Evolutionary conservation across 2,888 invertebrate genomes (phyloP), one percentile per base, ranked within the genome.

Genomic region (Barypeithes pellucidus): DNA sequence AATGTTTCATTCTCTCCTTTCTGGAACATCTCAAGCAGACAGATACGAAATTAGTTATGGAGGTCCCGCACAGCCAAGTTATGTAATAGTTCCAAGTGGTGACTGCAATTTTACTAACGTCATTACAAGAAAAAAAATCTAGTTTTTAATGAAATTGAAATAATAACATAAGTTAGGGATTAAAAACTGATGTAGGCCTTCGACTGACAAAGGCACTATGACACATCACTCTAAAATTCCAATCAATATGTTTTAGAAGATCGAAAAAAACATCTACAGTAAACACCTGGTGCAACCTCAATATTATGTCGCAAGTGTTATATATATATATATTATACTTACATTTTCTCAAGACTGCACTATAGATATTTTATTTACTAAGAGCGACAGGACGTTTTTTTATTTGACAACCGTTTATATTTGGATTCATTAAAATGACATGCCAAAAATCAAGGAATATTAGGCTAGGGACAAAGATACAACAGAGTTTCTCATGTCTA

Each of bases 21-120:
- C 87, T 87, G 87, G 85, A 87, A 87, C 87, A 87, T 86, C 87
- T 86, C 86, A 87, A 87, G 87, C 87, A 87, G 86, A 87, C 84
- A 85, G 82, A 85, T 84, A 85, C 72, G 73, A 73, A 76, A 87
- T 87, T 87, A 87, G 86, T 76, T 85, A 83, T 81, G 79, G 83
- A 50, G 45, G 73, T 57, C 71, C 75, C 66, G 73, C 71, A 66
- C 43, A 68, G 70, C 81, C 80, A 54, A 67, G 43, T 41, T 61
- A 24, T 43, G 16, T 59, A 65, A 33, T 8, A 36, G 20, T 59
- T 11, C 18, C 16, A 20, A 16, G 9, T 14, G 43, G 43, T 16
- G 8, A 43, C 43, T 43, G 43, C 14, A 43, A n/a, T 43, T 43
- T 43, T 16, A 16, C 14, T 39, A 11, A 14, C 3, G 14, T 41